Percentiles rank a stretch among this genome's conserved stretches.
These are phyloP conservation scores for Corvus hawaiiensis DNA, from an alignment of 2,113 vertebrate species.

Conservation along the genomic window DNA sequence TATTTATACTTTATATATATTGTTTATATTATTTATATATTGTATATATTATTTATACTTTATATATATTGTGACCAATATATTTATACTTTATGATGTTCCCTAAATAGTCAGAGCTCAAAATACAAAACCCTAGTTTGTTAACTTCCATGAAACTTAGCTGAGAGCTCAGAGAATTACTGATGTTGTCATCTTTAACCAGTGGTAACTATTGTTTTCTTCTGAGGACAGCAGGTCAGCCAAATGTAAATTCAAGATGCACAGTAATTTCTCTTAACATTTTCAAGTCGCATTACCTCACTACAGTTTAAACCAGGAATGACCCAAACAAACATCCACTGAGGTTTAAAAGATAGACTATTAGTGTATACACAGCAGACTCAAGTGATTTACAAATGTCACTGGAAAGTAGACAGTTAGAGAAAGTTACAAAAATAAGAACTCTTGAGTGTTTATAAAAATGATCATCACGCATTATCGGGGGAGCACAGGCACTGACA, in stretches of 20 bases:
- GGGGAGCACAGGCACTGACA: background rate
- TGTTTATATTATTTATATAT: too few relatives aligned
- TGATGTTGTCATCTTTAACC: background rate
- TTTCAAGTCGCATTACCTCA: background rate
- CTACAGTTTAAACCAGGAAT: background rate
- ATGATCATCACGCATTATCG: background rate
- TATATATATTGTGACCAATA: background rate
- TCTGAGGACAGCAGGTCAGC: background rate
- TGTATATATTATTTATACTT: too few relatives aligned
- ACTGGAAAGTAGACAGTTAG: background rate
- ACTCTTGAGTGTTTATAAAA: background rate
- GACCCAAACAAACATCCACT: background rate
- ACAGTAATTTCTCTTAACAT: background rate
- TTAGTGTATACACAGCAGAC: background rate
- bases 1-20: background rate
- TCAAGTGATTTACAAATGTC: background rate
- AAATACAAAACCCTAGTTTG: background rate
- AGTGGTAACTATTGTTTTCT: background rate
- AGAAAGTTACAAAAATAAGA: slow-evolving; percentile 7
- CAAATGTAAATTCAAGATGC: background rate
- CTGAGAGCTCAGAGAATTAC: background rate
- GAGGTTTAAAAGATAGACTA: background rate
- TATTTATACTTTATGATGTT: background rate
- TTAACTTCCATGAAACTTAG: background rate
- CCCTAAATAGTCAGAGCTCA: background rate